Base-by-base conservation (phyloP, 2,888 invertebrate genomes). In the Thelaira solivaga region DNA sequence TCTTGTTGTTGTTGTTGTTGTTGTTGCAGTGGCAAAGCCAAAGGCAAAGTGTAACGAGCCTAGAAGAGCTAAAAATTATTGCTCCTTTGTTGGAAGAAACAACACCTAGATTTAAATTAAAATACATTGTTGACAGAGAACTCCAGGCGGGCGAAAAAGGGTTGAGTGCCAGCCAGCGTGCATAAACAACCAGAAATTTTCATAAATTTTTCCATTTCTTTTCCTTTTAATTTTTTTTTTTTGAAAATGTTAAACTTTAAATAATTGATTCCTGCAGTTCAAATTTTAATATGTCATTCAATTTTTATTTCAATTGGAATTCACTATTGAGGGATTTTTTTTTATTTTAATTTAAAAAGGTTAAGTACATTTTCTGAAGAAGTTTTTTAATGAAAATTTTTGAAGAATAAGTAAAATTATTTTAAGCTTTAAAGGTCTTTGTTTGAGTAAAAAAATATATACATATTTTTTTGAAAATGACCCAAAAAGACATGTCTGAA, bases 11-110 rank as follows among this genome's bases (percentile, higher is more conserved):
- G n/a, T n/a, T n/a, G n/a, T 57, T 65, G 29, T 51, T 59, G 41
- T 31, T 29, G 43, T 41, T 41, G 36, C 65, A 61, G 59, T 59
- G 29, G 51, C 74, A 74, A 59, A 74, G 51, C 59, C 51, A 74
- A 61, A 74, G 74, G 74, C 74, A 74, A 74, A 74, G 59, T 74
- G 59, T 67, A 74, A 74, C 59, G 74, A 67, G 74, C 67, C 74
- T 74, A 74, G 49, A 67, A 67, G 43, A 67, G 59, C 59, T 67
- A 43, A 61, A 62, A 67, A 65, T 67, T 67, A 74, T 67, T 74
- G 67, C 67, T 67, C 67, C 67, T 74, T 74, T 74, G 72, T 72
- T 72, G 55, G 22, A 64, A 55, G 47, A 62, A 64, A 72, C 62
- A 72, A 64, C 64, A 72, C 55, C 72, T 74, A 59, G 65, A 67